Evolutionary conservation across 2,888 invertebrate species (phyloP), one percentile per base, ranked within the genome.

Genomic region (Standfussiana lucernea): DNA sequence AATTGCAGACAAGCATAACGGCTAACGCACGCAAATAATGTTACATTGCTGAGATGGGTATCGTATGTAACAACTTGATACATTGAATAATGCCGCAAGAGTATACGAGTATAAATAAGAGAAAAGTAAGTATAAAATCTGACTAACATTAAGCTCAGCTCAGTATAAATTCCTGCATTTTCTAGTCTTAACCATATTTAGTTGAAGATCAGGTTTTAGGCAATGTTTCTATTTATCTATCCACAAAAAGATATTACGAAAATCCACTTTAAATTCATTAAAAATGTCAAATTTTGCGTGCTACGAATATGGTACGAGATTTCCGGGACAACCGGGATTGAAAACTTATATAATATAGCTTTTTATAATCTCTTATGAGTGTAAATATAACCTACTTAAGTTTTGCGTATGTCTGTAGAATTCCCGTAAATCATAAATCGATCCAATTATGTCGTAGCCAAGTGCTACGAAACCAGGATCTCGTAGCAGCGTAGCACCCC

Each of bases 1-100:
- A 85, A 81, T 59, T 50, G 8, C 62, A 42, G 21, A 24, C 62
- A 42, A 37, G 40, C 80, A 56, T 72, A 80, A 84, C 73, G 47
- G 61, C 67, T 67, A 80, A 32, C 28, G 62, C 47, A 67, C 24
- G 47, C 32, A 53, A 24, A 59, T 80, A 45, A 66, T 35, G 50
- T 65, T 59, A 42, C 42, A 64, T 79, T 42, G 21, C 56, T 69
- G 18, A 56, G 53, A 47, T 50, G 56, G n/a, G 11, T 59, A 82
- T 47, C 59, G 42, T 35, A 13, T 66, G 45, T 8, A 56, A 79
- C 24, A 47, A 77, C 10, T 78, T 68, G 37, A 47, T 40, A 18
- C 42, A 61, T 42, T 61, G 6, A 72, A 72, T 15, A 45, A 71
- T n/a, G 7, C 10, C 6, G 28, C 11, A 37, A 18, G n/a, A n/a